phyloP scores from a whole-genome alignment of 1,140 invertebrate species.

The Heterodera schachtii region DNA sequence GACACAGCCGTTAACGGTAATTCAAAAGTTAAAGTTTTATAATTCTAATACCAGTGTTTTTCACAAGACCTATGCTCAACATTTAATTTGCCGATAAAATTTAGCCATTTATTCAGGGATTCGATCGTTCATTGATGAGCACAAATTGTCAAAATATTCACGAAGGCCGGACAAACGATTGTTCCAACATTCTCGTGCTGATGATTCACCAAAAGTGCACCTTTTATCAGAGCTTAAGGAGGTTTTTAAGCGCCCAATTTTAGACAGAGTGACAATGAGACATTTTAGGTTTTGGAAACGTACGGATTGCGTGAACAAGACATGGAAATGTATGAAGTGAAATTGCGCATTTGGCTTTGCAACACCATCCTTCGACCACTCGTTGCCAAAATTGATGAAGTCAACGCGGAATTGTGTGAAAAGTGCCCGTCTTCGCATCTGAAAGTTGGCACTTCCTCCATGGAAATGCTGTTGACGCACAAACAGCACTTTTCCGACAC shows the following conservation, averaged over 20 bases:
- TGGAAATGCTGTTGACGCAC: constrained; percentile 15
- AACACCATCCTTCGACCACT: constrained; percentile 39
- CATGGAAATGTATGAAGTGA: constrained; percentile 36
- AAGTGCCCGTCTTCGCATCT: constrained; percentile 36
- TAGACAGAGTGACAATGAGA: neutral
- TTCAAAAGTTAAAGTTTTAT: too few relatives aligned
- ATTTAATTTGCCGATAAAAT: neutral
- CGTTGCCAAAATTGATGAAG: constrained; percentile 37
- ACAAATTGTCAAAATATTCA: neutral
- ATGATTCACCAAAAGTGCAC: constrained; percentile 7
- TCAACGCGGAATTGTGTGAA: constrained; percentile 17
- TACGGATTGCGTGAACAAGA: constrained; percentile 20
- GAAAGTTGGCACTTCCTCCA: constrained; percentile 23
- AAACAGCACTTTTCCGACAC: constrained; percentile 31
- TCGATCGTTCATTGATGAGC: constrained; percentile 14
- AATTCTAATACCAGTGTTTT: neutral
- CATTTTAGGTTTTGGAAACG: constrained; percentile 20
- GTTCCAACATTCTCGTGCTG: constrained; percentile 9
- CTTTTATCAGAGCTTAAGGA: constrained; percentile 10
- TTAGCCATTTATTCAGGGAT: constrained; percentile 15
- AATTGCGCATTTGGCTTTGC: constrained; percentile 39
- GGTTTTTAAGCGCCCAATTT: neutral
- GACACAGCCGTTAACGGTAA: constrained; percentile 12
- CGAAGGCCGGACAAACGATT: constrained; percentile 12
- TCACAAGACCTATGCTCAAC: neutral